Evolutionary conservation across 2,113 vertebrate genomes (phyloP).

Genomic region (Speoplatyrhinus poulsoni): DNA sequence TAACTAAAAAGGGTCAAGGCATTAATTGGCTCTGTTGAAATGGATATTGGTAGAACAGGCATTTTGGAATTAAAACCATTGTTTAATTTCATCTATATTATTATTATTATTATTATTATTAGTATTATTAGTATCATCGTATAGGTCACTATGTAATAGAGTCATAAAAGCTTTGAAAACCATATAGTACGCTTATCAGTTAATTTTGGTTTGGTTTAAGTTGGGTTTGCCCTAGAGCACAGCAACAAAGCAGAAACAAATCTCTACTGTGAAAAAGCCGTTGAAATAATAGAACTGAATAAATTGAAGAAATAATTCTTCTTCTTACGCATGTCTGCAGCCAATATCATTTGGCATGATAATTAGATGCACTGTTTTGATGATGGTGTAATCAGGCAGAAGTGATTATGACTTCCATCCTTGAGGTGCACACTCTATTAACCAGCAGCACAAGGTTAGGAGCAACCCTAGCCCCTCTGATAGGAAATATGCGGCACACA

Average conservation of each 20-base stretch:
- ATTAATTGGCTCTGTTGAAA: not conserved
- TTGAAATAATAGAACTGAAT: conserved; percentile 13
- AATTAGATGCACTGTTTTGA: conserved; percentile 37
- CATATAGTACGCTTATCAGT: conserved; percentile 36
- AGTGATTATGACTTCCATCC: conserved; percentile 24
- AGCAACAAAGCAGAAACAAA: conserved; percentile 40
- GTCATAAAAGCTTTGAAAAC: conserved; percentile 48
- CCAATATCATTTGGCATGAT: conserved; percentile 23
- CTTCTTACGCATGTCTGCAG: conserved; percentile 3
- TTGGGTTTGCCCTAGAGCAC: conserved; percentile 20
- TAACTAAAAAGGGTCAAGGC: no score
- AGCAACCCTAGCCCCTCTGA: not conserved
- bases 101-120: conserved; percentile 4
- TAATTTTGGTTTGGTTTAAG: conserved; percentile 27
- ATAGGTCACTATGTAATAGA: conserved; percentile 29
- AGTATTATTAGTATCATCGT: no score
- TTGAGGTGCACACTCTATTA: conserved; percentile 1
- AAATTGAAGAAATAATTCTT: not conserved
- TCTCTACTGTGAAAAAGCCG: conserved; percentile 2
- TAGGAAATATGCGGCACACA: not conserved
- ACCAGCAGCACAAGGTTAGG: conserved; percentile 16
- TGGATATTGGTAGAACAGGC: conserved; percentile 35
- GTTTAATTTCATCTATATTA: conserved; percentile 48
- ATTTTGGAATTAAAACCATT: conserved; percentile 30
- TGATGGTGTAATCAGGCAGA: conserved; percentile 24